Conservation (phyloP, 1,140 invertebrate species). For the Hydropsyche tenuis region DNA sequence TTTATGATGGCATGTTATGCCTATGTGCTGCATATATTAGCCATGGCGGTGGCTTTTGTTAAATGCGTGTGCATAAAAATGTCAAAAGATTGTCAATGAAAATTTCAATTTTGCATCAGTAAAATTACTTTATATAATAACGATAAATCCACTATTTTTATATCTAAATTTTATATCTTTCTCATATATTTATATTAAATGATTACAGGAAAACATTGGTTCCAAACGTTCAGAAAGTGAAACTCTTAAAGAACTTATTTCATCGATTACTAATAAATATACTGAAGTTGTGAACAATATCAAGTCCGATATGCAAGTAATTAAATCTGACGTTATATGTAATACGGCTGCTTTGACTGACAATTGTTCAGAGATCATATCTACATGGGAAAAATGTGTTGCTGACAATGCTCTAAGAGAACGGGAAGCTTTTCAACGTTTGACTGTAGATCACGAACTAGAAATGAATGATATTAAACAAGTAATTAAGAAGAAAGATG, state of each 20-base stretch:
- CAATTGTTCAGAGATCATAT: constrained; percentile 63
- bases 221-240: constrained; percentile 64
- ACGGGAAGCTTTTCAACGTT: constrained; percentile 65
- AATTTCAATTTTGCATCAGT: background rate
- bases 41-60: constrained; percentile 23
- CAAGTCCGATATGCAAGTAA: constrained; percentile 65
- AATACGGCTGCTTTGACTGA: constrained; percentile 63
- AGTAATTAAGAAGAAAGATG: constrained; percentile 61
- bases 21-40: constrained; percentile 1
- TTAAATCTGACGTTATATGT: constrained; percentile 62
- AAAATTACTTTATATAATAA: background rate
- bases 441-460: constrained; percentile 71
- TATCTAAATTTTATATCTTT: no score
- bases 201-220: constrained; percentile 66
- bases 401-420: constrained; percentile 63
- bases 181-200: constrained; percentile 25
- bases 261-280: constrained; percentile 60
- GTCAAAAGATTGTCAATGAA: background rate
- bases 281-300: constrained; percentile 65
- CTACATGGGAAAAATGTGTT: constrained; percentile 63
- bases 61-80: constrained; percentile 5
- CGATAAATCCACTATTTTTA: no score
- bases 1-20: constrained; percentile 4
- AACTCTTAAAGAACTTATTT: constrained; percentile 61
- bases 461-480: constrained; percentile 69